Conservation (phyloP, 2,888 invertebrate genomes). For the Nomada fabriciana region DNA sequence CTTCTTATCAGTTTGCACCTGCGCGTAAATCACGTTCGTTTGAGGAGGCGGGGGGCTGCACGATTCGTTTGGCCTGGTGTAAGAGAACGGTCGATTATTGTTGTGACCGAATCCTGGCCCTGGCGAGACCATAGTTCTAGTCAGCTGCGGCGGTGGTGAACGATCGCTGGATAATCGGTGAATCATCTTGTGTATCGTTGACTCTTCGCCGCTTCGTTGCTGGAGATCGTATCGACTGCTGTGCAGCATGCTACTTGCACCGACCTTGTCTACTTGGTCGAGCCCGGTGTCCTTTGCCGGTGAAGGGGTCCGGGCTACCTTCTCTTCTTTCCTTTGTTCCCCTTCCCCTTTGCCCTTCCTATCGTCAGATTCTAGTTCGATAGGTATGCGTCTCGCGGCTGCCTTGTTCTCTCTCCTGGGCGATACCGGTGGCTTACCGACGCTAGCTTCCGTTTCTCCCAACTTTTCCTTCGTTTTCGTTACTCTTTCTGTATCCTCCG, state of each 20-base stretch:
- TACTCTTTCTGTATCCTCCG: constrained; percentile 13
- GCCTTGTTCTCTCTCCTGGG: constrained; percentile 39
- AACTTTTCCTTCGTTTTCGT: constrained; percentile 23
- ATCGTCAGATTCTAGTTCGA: constrained; percentile 51
- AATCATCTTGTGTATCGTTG: constrained; percentile 91
- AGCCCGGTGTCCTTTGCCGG: constrained; percentile 59
- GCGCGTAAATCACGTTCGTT: constrained; percentile 91
- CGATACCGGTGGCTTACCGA: constrained; percentile 45
- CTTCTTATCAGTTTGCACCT: constrained; percentile 87
- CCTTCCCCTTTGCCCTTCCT: constrained; percentile 30
- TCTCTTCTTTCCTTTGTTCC: constrained; percentile 48
- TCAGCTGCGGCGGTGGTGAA: constrained; percentile 88
- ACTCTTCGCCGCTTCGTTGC: constrained; percentile 72
- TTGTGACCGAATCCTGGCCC: constrained; percentile 88
- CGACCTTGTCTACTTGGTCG: constrained; percentile 60
- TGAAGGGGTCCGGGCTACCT: constrained; percentile 51
- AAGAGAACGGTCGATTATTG: constrained; percentile 93
- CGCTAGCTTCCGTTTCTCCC: constrained; percentile 38
- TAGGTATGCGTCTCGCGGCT: constrained; percentile 54
- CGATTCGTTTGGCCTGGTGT: constrained; percentile 87
- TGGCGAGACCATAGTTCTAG: constrained; percentile 87
- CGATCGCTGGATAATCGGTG: constrained; percentile 90
- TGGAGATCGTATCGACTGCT: constrained; percentile 81
- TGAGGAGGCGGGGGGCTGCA: constrained; percentile 83
- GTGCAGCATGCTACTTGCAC: constrained; percentile 77